Conservation (phyloP, 2,888 invertebrate genomes). For the Ormyrus nitidulus region DNA sequence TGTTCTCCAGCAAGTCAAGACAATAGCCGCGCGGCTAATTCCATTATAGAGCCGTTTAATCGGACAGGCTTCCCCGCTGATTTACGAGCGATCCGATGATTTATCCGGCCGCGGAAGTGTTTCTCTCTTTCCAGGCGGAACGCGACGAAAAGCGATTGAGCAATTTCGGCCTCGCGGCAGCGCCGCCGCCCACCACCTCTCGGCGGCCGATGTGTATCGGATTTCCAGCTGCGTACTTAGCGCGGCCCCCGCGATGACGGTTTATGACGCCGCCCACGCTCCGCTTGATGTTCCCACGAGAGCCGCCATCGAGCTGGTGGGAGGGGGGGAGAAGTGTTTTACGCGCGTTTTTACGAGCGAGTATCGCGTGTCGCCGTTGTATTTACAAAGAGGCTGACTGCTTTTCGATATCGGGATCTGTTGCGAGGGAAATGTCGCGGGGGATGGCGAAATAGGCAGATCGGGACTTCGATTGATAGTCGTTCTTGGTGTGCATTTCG, state of each 20-base stretch:
- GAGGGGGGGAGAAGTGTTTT: background rate
- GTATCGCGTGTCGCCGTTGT: too few relatives aligned
- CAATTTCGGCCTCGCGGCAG: constrained; percentile 13
- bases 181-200: constrained; percentile 11
- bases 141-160: constrained; percentile 33
- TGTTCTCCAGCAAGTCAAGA: too few relatives aligned
- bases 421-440: background rate
- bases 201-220: constrained; percentile 23
- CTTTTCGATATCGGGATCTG: too few relatives aligned
- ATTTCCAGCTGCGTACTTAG: constrained; percentile 3
- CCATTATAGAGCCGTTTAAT: background rate
- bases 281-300: constrained; percentile 17
- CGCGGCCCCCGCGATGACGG: constrained; percentile 39
- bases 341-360: too few relatives aligned
- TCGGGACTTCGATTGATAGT: too few relatives aligned
- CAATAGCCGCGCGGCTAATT: background rate
- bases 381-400: too few relatives aligned
- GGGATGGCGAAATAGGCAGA: background rate
- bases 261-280: constrained; percentile 44
- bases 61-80: background rate
- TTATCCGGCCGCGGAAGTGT: constrained; percentile 6
- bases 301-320: background rate
- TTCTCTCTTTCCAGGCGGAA: background rate
- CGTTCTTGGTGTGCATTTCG: too few relatives aligned
- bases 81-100: background rate